Evolutionary conservation across 2,113 vertebrate genomes (phyloP).

Genomic region (western clawed frog (Xenopus tropicalis)): DNA sequence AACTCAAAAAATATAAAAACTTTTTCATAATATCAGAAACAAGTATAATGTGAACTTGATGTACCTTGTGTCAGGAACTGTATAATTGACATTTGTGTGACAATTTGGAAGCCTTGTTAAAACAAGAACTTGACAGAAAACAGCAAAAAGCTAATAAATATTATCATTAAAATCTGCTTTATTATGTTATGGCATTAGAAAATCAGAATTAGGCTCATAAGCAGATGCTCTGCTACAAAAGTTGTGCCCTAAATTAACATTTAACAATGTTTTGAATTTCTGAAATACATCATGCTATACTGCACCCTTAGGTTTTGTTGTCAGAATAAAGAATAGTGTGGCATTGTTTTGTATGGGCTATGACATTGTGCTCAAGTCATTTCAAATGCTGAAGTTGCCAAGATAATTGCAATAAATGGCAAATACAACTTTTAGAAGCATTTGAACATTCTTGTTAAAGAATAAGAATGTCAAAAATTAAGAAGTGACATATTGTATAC

Average conservation of each 20-base stretch:
- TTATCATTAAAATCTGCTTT: constrained; percentile 7
- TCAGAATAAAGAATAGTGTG: not conserved
- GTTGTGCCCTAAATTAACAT: constrained; percentile 18
- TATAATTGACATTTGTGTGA: constrained; percentile 9
- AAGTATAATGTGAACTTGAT: too few species aligned
- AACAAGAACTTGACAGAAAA: not conserved
- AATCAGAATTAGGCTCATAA: not conserved
- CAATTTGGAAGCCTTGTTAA: not conserved
- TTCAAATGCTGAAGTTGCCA: too few species aligned
- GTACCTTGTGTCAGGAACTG: not conserved
- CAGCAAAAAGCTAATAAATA: not conserved
- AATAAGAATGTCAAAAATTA: too few species aligned
- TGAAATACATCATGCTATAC: too few species aligned
- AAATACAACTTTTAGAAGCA: too few species aligned
- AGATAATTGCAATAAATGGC: too few species aligned
- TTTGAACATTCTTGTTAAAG: too few species aligned
- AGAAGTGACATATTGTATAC: too few species aligned
- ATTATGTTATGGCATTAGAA: not conserved
- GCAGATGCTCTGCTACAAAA: constrained; percentile 1
- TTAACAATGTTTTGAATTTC: not conserved
- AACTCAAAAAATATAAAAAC: too few species aligned
- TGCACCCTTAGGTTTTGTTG: not conserved
- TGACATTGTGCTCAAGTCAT: too few species aligned
- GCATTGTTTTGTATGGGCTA: too few species aligned
- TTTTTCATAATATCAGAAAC: too few species aligned